phyloP scores from a whole-genome alignment of 2,113 vertebrate species.

The Neolamprologus kungweensis region DNA sequence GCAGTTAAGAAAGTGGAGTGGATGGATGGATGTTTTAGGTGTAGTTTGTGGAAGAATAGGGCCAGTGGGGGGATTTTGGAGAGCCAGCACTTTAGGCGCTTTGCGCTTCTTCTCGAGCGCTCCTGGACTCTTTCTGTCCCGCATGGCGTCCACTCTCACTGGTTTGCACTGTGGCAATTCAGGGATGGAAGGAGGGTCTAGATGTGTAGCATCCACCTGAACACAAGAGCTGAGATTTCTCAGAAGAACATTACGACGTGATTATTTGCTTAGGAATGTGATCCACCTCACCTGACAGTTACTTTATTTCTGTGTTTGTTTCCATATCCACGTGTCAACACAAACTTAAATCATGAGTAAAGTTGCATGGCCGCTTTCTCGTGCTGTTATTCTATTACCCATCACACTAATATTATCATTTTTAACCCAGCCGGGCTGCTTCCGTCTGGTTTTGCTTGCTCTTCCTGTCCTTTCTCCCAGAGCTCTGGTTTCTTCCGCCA shows the following conservation, averaged over 20 bases:
- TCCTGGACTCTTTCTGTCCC: background rate
- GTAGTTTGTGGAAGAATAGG: background rate
- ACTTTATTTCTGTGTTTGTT: background rate
- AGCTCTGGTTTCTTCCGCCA: background rate
- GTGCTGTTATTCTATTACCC: background rate
- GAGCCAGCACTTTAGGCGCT: fast-evolving
- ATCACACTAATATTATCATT: background rate
- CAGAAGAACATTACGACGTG: fast-evolving
- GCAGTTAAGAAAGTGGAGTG: background rate
- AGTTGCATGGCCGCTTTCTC: background rate
- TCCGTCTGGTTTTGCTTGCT: background rate
- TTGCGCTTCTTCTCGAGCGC: background rate
- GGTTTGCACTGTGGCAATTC: background rate
- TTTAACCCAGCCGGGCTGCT: background rate
- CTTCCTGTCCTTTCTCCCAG: background rate
- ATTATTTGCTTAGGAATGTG: fast-evolving
- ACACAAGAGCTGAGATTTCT: background rate
- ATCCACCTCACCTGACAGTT: fast-evolving
- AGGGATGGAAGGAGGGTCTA: background rate
- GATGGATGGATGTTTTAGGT: background rate
- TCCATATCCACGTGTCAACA: fast-evolving
- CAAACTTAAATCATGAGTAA: background rate
- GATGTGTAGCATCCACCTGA: background rate
- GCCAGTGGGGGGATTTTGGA: background rate
- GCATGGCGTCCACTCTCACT: fast-evolving